Evolutionary conservation across 2,888 invertebrate species (phyloP).

Genomic region (Strigamia transsilvanica): DNA sequence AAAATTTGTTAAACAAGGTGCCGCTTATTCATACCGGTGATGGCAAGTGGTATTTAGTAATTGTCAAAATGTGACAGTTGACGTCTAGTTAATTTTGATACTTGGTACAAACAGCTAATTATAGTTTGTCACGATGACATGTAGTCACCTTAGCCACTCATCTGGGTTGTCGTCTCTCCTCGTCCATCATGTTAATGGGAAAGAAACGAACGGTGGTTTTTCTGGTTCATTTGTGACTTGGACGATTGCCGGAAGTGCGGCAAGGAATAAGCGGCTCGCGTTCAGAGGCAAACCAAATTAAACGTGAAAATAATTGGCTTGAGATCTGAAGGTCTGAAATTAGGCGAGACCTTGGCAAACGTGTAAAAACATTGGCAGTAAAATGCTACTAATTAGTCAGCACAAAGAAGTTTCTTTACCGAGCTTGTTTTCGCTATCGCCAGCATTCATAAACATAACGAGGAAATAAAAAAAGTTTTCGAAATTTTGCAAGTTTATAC

Average conservation of each 20-base stretch:
- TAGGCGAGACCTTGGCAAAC: conserved; percentile 3
- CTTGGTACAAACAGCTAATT: background rate
- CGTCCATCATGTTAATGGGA: conserved; percentile 20
- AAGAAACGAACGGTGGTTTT: conserved; percentile 12
- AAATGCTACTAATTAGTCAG: background rate
- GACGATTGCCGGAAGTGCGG: conserved; percentile 15
- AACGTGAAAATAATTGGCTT: conserved; percentile 15
- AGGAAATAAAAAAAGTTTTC: background rate
- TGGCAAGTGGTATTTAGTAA: background rate
- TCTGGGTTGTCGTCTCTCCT: conserved; percentile 2
- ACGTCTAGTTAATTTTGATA: conserved; percentile 10
- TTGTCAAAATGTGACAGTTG: background rate
- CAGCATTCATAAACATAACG: no score
- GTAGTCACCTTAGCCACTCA: conserved; percentile 20
- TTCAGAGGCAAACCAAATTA: conserved; percentile 20
- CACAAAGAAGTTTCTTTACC: background rate
- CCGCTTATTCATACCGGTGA: no score
- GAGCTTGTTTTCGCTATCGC: background rate
- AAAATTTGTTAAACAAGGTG: no score
- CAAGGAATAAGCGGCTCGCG: background rate
- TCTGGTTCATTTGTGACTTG: background rate
- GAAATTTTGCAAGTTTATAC: background rate
- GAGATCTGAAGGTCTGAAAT: conserved; percentile 9
- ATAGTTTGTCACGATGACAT: conserved; percentile 15
- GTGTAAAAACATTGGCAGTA: background rate